Evolutionary conservation across 2,888 invertebrate species (phyloP), one percentile per base, ranked within the genome.

Genomic region (Chrysolina americana): DNA sequence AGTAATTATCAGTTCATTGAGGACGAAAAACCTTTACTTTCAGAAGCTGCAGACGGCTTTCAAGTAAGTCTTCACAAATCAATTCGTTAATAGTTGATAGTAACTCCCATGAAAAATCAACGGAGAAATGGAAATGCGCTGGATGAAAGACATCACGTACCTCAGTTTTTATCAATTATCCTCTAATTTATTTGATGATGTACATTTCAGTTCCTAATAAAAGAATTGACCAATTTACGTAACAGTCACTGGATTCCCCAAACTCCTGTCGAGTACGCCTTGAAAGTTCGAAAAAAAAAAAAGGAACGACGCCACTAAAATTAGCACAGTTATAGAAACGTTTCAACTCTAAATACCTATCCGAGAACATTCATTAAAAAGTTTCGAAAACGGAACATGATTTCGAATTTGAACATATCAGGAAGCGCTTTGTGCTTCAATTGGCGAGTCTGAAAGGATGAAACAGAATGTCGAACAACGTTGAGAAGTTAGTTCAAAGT

Each of bases 341-440:
- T 56, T 64, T 41, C 10, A 53, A 53, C 23, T 36, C 53, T 15
- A 41, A 53, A 44, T 44, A 47, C 47, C 50, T 36, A 19, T 19
- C n/a, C 17, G 41, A 47, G 47, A 44, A 63, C 13, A 70, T 70
- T 59, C 65, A 70, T 70, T 65, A 70, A 19, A 64, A 65, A 65
- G 17, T 53, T 21, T 41, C 53, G 13, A 28, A 47, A 28, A 48
- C 47, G 69, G 15, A 53, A 53, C 53, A 21, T 53, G 21, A 53
- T 21, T 53, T 53, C 21, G 2, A 21, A 53, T 17, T 53, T 53
- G 15, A 21, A 53, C 53, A 13, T 21, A 53, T 21, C 19, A 11
- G 36, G 36, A 36, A 36, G 36, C 36, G 36, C 8, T 36, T 6
- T 8, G 28, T 6, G 8, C 36, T 36, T 0, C 36, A 8, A 36